These are phyloP conservation scores for Erebia aethiops DNA, from an alignment of 2,888 invertebrate species.

Conservation along the genomic window DNA sequence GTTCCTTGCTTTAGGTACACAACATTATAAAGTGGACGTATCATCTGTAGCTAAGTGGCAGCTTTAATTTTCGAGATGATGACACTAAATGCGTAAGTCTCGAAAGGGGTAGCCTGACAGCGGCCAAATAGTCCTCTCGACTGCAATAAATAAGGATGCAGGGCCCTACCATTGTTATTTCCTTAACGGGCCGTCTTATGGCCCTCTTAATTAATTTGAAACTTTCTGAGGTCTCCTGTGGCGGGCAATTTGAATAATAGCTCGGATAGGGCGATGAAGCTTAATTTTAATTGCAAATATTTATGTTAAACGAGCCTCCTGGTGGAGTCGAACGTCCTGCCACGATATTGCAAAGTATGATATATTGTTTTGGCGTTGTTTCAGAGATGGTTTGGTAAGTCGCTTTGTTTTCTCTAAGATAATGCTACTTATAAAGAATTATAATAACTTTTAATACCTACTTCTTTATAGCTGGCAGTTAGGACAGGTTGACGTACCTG, in stretches of 20 bases:
- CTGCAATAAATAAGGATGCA: slow-evolving; percentile 73
- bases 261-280: slow-evolving; percentile 74
- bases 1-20: background rate
- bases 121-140: slow-evolving; percentile 67
- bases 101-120: slow-evolving; percentile 56
- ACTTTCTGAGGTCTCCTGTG: slow-evolving; percentile 82
- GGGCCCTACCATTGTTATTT: slow-evolving; percentile 76
- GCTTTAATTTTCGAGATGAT: slow-evolving; percentile 12
- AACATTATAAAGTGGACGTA: background rate
- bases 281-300: slow-evolving; percentile 83
- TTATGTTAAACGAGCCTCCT: slow-evolving; percentile 76
- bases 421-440: background rate
- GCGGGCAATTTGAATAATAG: slow-evolving; percentile 82
- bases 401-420: slow-evolving; percentile 28
- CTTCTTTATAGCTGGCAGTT: slow-evolving; percentile 4
- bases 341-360: slow-evolving; percentile 71
- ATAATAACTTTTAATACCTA: slow-evolving; percentile 18
- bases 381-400: slow-evolving; percentile 25
- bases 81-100: slow-evolving; percentile 7
- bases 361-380: slow-evolving; percentile 62
- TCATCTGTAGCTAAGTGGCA: background rate
- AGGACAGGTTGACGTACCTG: slow-evolving; percentile 32
- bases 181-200: slow-evolving; percentile 82
- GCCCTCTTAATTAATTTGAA: slow-evolving; percentile 83
- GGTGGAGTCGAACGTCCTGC: slow-evolving; percentile 45